Evolutionary conservation across 2,113 vertebrate species (phyloP).

Genomic region (Xyliphius kryptos): DNA sequence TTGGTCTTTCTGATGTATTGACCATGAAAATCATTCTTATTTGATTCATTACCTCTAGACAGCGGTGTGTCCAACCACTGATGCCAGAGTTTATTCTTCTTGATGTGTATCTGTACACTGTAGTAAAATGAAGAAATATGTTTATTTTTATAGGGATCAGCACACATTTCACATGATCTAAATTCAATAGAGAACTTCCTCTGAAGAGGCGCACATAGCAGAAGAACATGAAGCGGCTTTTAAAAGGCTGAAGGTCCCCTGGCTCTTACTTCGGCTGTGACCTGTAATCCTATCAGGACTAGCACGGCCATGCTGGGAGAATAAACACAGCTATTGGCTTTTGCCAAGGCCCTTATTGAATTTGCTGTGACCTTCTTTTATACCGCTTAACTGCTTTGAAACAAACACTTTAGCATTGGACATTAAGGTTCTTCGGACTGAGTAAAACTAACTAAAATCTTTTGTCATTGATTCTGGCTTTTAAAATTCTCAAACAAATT

Average conservation of each 20-base stretch:
- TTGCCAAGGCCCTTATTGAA: conserved; percentile 36
- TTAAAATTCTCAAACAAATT: background rate
- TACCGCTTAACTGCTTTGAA: background rate
- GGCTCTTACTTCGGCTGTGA: conserved; percentile 59
- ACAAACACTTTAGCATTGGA: conserved; percentile 11
- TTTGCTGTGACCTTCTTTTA: conserved; percentile 13
- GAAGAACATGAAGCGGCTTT: conserved; percentile 51
- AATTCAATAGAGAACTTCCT: conserved; percentile 45
- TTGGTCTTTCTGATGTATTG: too few species aligned
- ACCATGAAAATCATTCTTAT: too few species aligned
- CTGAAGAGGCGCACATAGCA: conserved; percentile 40
- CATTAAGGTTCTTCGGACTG: background rate
- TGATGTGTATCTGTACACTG: conserved; percentile 25
- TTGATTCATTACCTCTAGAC: too few species aligned
- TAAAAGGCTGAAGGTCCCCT: conserved; percentile 46
- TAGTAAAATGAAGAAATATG: conserved; percentile 42
- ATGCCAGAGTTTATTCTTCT: conserved; percentile 31
- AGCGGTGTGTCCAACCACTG: too few species aligned
- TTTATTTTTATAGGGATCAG: conserved; percentile 50
- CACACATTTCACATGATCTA: conserved; percentile 30
- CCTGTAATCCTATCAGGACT: conserved; percentile 59
- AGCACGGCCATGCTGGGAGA: conserved; percentile 54
- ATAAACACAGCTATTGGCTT: conserved; percentile 50
- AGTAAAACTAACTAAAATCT: background rate
- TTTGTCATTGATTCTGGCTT: conserved; percentile 1